Evolutionary conservation across 2,113 vertebrate genomes (phyloP).

Genomic region (Orientallactaga bullata): DNA sequence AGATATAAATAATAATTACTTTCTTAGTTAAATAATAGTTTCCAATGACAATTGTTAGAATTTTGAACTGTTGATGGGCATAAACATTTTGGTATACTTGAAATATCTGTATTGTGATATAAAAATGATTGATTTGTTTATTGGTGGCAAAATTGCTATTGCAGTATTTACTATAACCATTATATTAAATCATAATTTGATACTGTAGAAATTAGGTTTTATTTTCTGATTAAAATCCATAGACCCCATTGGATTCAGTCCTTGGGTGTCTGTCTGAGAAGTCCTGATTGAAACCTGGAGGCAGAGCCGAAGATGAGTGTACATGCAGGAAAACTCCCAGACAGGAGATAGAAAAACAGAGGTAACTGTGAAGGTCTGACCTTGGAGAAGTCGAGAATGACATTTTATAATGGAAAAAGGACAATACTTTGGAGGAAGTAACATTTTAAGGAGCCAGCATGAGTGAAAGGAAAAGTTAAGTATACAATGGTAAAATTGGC

Average conservation of each 20-base stretch:
- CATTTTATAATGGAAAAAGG: neutral
- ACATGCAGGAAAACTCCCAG: neutral
- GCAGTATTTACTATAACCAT: neutral
- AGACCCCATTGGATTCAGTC: neutral
- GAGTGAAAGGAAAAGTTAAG: neutral
- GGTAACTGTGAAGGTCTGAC: neutral
- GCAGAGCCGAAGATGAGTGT: neutral
- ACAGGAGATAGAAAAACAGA: neutral
- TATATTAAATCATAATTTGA: neutral
- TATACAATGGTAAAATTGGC: neutral
- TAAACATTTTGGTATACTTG: neutral
- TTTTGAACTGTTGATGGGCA: neutral
- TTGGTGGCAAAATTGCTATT: neutral
- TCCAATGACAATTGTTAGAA: neutral
- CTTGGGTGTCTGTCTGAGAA: neutral
- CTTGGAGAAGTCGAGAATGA: neutral
- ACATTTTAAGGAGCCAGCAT: neutral
- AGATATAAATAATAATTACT: too few species aligned
- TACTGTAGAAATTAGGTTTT: neutral
- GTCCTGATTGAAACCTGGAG: neutral
- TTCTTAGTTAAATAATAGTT: neutral
- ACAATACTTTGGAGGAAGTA: neutral
- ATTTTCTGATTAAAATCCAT: neutral
- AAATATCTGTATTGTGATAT: neutral
- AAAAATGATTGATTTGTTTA: slow-evolving; percentile 14